Evolutionary conservation across 2,797 vertebrate genomes (phyloP), one percentile per base, ranked within the genome.

Genomic region (Echeneis naucrates): DNA sequence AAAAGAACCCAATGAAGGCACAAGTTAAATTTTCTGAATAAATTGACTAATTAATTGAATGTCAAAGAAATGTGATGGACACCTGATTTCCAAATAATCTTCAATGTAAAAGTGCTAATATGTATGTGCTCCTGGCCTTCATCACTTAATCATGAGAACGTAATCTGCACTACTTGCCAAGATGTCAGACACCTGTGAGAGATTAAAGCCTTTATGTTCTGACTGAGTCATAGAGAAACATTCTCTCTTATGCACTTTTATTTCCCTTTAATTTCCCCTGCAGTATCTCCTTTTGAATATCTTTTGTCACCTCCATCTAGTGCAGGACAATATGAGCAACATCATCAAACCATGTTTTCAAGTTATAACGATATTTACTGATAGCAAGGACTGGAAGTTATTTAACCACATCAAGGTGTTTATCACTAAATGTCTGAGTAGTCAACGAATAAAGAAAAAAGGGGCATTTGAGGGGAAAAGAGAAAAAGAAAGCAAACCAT

Each of bases 111-210:
- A 5, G 7, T 50, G 44, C 2, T n/a, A 17, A 24, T 19, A n/a
- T 64, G 17, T 65, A 13, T 80, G 58, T 78, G 53, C 53, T 21
- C 27, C 63, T 77, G 73, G 80, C 83, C 78, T 85, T 75, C 54
- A 72, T 68, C 76, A 26, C 58, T 72, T 68, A 68, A 32, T 67
- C 37, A 60, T 19, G 71, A 73, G 52, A 54, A 75, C 78, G 73
- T 81, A 79, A 80, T 83, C 63, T 81, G 79, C 71, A 67, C 71
- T 66, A 47, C 64, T 78, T 69, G 63, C 42, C 26, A 66, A 72
- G 45, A 72, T 80, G 86, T 86, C 81, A 88, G 66, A 84, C 80
- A 88, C 86, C 87, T 86, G 88, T 72, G 67, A 72, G 61, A 89
- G 88, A 90, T 91, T 68, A 91, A 92, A 91, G 78, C 72, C 54